phyloP scores from a whole-genome alignment of 1,140 invertebrate genomes.

The Drosophila guanche region DNA sequence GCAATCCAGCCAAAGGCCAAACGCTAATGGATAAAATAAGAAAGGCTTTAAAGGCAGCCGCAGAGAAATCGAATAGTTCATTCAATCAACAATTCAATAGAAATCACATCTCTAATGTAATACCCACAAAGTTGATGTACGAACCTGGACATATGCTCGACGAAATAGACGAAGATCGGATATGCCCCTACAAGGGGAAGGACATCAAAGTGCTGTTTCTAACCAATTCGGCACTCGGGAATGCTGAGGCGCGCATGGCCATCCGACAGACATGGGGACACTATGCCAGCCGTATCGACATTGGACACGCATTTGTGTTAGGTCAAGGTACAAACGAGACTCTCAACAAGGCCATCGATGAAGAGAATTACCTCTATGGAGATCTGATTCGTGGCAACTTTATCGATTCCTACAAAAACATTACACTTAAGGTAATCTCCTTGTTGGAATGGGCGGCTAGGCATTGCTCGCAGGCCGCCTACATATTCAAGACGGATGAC shows the following conservation, averaged over 20 bases:
- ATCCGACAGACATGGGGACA: constrained; percentile 95
- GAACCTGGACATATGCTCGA: constrained; percentile 86
- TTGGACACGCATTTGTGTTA: constrained; percentile 90
- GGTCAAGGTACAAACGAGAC: constrained; percentile 86
- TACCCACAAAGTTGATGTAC: constrained; percentile 86
- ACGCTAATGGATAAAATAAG: too few species aligned
- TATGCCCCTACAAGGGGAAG: constrained; percentile 88
- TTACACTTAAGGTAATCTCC: constrained; percentile 94
- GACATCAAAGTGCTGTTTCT: constrained; percentile 89
- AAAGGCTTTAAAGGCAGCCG: too few species aligned
- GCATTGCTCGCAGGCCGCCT: constrained; percentile 90
- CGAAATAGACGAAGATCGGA: constrained; percentile 85
- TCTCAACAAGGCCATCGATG: constrained; percentile 85
- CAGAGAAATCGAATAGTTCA: too few species aligned
- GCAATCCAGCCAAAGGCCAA: too few species aligned
- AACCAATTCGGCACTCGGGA: constrained; percentile 92
- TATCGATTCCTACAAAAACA: constrained; percentile 93
- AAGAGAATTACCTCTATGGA: constrained; percentile 89
- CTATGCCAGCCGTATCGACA: constrained; percentile 88
- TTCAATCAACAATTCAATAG: too few species aligned
- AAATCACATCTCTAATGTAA: constrained; percentile 43
- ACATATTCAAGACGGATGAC: constrained; percentile 94
- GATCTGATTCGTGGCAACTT: constrained; percentile 91
- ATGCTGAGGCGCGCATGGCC: constrained; percentile 90
- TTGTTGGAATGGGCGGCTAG: constrained; percentile 93